A percentile compares a stretch with the other conserved stretches of the same genome.
These are phyloP conservation scores for Conistra vaccinii DNA, from an alignment of 2,888 invertebrate genomes.

Conservation along the genomic window DNA sequence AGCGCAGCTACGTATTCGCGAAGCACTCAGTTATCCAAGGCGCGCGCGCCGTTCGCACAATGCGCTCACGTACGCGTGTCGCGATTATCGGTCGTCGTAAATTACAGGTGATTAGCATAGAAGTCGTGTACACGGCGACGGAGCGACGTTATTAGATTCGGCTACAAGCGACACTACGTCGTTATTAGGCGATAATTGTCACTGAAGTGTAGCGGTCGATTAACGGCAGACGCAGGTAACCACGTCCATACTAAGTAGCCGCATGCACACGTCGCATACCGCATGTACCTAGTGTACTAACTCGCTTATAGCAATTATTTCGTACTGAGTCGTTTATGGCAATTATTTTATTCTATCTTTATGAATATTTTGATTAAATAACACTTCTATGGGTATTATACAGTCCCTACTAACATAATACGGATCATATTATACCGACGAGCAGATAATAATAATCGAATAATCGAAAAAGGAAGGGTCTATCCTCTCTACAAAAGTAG, in stretches of 20 bases:
- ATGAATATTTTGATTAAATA: not conserved
- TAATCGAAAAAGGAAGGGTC: slow-evolving; percentile 58
- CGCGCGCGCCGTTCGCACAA: slow-evolving; percentile 81
- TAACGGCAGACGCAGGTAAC: slow-evolving; percentile 82
- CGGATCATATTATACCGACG: slow-evolving; percentile 45
- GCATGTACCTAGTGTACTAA: slow-evolving; percentile 59
- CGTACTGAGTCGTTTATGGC: slow-evolving; percentile 53
- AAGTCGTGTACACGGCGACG: slow-evolving; percentile 81
- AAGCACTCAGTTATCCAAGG: slow-evolving; percentile 67
- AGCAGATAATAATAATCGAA: slow-evolving; percentile 56
- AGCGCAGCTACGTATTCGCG: slow-evolving; percentile 68
- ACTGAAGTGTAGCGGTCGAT: slow-evolving; percentile 87
- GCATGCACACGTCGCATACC: slow-evolving; percentile 72
- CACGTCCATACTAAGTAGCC: slow-evolving; percentile 81
- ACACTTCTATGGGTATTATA: not conserved
- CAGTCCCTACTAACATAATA: slow-evolving; percentile 19
- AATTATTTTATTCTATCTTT: slow-evolving; percentile 54
- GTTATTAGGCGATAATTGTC: slow-evolving; percentile 89
- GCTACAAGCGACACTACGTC: slow-evolving; percentile 82
- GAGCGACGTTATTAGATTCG: slow-evolving; percentile 86
- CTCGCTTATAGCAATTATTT: slow-evolving; percentile 63
- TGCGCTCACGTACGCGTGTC: slow-evolving; percentile 88
- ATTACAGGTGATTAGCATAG: slow-evolving; percentile 89
- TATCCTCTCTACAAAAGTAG: slow-evolving; percentile 70
- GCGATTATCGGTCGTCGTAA: slow-evolving; percentile 89